These are phyloP conservation scores for Prunella fulvescens DNA, from an alignment of 2,113 vertebrate genomes.

Conservation along the genomic window DNA sequence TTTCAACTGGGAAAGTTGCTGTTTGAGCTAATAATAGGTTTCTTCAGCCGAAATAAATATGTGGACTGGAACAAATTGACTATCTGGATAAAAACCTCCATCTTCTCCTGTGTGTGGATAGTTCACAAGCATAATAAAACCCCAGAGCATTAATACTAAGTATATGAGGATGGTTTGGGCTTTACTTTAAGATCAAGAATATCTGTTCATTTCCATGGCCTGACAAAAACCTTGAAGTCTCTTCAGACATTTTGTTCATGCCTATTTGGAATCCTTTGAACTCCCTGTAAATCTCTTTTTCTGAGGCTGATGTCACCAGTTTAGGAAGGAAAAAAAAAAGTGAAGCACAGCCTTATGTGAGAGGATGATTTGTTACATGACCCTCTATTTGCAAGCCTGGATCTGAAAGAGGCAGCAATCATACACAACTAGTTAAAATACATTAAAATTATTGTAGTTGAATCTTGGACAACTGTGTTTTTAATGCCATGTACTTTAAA, in stretches of 20 bases:
- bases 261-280: slow-evolving; percentile 49
- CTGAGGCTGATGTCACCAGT: neutral
- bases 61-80: slow-evolving; percentile 25
- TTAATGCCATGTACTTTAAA: slow-evolving; percentile 13
- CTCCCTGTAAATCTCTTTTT: slow-evolving; percentile 6
- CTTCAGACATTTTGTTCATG: slow-evolving; percentile 36
- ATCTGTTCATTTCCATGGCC: neutral
- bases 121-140: neutral
- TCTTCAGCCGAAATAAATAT: slow-evolving; percentile 38
- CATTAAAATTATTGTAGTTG: neutral
- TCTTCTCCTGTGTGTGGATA: neutral
- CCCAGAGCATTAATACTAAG: neutral
- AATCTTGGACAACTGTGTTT: neutral
- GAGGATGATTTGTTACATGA: slow-evolving; percentile 13
- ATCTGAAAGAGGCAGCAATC: slow-evolving; percentile 1
- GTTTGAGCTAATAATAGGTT: slow-evolving; percentile 37
- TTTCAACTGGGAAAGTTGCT: slow-evolving; percentile 22
- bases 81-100: neutral
- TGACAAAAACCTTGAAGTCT: slow-evolving; percentile 9
- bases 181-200: slow-evolving; percentile 16
- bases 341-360: neutral
- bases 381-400: neutral
- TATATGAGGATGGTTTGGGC: neutral
- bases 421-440: neutral
- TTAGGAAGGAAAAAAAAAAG: neutral